Evolutionary conservation across 2,888 invertebrate genomes (phyloP).

Genomic region (Aproaerema taeniolella): DNA sequence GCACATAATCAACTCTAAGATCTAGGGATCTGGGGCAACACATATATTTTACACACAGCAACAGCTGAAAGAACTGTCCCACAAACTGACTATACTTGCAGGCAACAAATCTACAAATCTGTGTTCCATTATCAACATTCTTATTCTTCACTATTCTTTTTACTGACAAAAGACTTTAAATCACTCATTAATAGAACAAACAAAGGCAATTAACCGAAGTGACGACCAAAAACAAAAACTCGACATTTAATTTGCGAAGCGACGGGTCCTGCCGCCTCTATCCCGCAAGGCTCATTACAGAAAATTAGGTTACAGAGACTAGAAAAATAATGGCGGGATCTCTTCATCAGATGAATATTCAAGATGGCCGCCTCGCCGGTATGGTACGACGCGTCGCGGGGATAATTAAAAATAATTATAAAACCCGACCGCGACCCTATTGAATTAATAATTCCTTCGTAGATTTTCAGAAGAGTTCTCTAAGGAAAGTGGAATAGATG

Average conservation of each 20-base stretch:
- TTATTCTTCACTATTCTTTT: too few relatives aligned
- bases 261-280: constrained; percentile 34
- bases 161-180: constrained; percentile 9
- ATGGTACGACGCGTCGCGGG: constrained; percentile 28
- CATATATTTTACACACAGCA: too few relatives aligned
- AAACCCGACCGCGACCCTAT: constrained; percentile 31
- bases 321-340: constrained; percentile 52
- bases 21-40: too few relatives aligned
- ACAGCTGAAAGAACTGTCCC: too few relatives aligned
- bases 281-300: constrained; percentile 53
- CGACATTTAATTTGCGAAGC: constrained; percentile 41
- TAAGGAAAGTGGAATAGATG: constrained; percentile 14
- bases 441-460: constrained; percentile 38
- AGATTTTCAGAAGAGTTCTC: constrained; percentile 23
- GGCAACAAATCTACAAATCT: too few relatives aligned
- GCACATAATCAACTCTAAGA: too few relatives aligned
- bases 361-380: constrained; percentile 33
- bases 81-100: too few relatives aligned
- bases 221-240: constrained; percentile 31
- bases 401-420: constrained; percentile 62
- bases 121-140: too few relatives aligned
- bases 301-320: constrained; percentile 57
- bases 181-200: constrained; percentile 16
- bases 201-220: constrained; percentile 31
- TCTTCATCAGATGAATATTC: constrained; percentile 57